Base-by-base conservation (phyloP, 2,888 invertebrate genomes). In the Conops quadrifasciatus region DNA sequence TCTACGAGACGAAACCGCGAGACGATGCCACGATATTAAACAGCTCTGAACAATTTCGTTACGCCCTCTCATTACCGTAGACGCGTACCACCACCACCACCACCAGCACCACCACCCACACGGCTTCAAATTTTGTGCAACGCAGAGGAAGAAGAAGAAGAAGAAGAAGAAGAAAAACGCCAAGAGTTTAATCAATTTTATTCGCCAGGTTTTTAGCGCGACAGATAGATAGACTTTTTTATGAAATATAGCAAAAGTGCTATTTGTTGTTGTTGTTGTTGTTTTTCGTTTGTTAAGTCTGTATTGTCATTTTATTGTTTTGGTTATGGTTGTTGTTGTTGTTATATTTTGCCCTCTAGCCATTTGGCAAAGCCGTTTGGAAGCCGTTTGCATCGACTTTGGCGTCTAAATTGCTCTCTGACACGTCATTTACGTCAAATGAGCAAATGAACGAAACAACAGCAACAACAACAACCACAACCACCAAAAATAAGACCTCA, bases 341-440 rank as follows among this genome's bases (percentile, higher is more conserved):
- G 36, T 26, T 26, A 58, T 28, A 26, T 58, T 45, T 30, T 4
- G 1, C 43, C 24, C 51, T 16, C 24, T 19, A 19, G 11, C 15
- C 9, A 21, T 43, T 36, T 16, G 49, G 28, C 60, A 60, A 21
- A 28, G 28, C 19, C 43, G 66, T 21, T 9, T 67, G 43, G 53
- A 56, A 56, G 66, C 36, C 66, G n/a, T 56, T 67, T 36, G 5
- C 9, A 36, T 9, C 9, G 36, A 36, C 9, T 36, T 36, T 36
- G 16, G 36, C 60, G 24, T 62, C 62, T 72, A 79, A 80, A 80
- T 80, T 77, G 80, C 80, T 67, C 72, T 73, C 81, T 79, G 81
- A 74, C 80, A 80, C 81, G 80, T 81, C 75, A 80, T 77, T 78
- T 80, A 77, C 76, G 76, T 80, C 77, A 80, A 80, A 79, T 80